Evolutionary conservation across 30 jellyfish, hydroid and myxozoan species (phyloP), one percentile per base, ranked within the genome.

Genomic region (Cassiopea andromeda): DNA sequence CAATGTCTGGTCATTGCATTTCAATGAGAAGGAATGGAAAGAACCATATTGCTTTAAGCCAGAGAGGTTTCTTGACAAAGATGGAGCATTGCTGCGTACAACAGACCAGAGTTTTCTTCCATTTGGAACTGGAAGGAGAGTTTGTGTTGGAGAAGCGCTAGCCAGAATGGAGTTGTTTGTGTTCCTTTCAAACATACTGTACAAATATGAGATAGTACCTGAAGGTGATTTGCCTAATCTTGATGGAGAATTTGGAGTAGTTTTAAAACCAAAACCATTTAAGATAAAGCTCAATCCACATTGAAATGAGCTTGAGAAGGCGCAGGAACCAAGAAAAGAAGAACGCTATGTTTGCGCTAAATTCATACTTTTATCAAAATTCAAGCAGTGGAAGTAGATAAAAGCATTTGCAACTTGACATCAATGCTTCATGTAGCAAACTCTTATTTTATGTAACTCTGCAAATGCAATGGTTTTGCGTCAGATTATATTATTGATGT

Each of bases 101-200:
- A 78, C 73, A 44, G 91, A 93, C 48, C 77, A 80, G 44, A 73
- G 98, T 27, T 88, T 72, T 68, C 75, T 95, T 69, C 99, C 99
- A 5, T 95, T 95, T 66, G 93, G 97, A 8, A 98, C 99, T 10
- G 99, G 99, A 60, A 68, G 98, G 18, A 80, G 99, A 69, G 92
- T 64, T 3, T 95, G 99, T 73, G 75, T 95, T 48, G 99, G 99
- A 0, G 98, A 95, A 66, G 84, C 92, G 48, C 70, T 91, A 70
- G 99, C 86, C 10, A 48, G 70, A 50, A 77, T 49, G 86, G 86
- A 77, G 74, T 0, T 77, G 13, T 77, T 77, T 43, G 27, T 77
- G 0, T 77, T 77, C 48, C 48, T 77, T 14, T 77, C 86, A 48
- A 77, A 49, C 15, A 77, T 77, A 6, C 74, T 77, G 0, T 48